Base-by-base conservation (phyloP, 1,140 invertebrate species). In the Grapholita molesta region DNA sequence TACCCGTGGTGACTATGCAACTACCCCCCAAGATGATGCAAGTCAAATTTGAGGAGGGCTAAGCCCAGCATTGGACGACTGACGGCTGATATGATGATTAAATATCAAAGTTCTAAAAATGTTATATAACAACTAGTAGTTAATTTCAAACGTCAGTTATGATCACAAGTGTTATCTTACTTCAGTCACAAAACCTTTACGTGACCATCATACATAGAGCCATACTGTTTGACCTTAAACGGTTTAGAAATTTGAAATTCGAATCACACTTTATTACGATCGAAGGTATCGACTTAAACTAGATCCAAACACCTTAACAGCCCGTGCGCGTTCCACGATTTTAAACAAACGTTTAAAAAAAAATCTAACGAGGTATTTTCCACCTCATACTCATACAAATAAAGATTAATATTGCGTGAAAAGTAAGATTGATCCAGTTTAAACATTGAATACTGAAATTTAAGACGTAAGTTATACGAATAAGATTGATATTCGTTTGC, bases 401-500 rank as follows among this genome's bases (percentile, higher is more conserved):
- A 42, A 42, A 12, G 38, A 15, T 7, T 42, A 2, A 7, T 42
- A n/a, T 15, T 5, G 12, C 11, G 1, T 42, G 6, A 3, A 38
- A 21, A n/a, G 8, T 9, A n/a, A 21, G 21, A 2, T 21, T 21
- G 42, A 64, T 67, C 79, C 32, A 73, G 76, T 75, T 71, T 57
- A 73, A 55, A 78, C 64, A 82, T 9, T n/a, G 57, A 68, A 61
- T 64, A 33, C 57, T 42, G 55, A 18, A 48, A 21, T 21, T 21
- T 48, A 21, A 48, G 42, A 48, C 42, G 5, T 48, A 48, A 21
- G 38, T 48, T 3, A 21, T 21, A 48, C n/a, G 9, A 3, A 4
- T 15, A 42, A 42, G 38, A 7, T 48, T 18, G 8, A 48, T 5
- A 48, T 21, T 21, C 18, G 42, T 9, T 48, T 48, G 21, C 9